These are phyloP conservation scores for Schizaphis graminum DNA, from an alignment of 2,888 invertebrate species.

Conservation along the genomic window DNA sequence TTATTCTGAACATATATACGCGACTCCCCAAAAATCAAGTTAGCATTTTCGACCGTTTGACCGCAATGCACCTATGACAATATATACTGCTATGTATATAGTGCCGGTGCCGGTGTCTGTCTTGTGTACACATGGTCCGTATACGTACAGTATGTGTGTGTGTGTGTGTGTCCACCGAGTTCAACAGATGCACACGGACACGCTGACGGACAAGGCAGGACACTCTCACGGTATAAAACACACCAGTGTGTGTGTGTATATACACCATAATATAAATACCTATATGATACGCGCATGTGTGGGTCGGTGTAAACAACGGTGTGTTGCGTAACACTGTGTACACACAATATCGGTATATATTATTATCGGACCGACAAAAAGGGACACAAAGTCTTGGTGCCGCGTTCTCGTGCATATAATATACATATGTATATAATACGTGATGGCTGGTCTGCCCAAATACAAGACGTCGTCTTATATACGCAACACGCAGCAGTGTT, in stretches of 20 bases:
- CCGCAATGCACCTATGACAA: too few relatives aligned
- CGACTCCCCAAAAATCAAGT: too few relatives aligned
- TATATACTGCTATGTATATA: neutral
- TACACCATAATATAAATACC: neutral
- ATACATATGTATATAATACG: neutral
- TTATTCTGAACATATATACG: too few relatives aligned
- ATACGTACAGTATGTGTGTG: neutral
- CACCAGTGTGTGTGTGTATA: neutral
- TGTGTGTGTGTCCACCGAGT: neutral
- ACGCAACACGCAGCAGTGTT: neutral
- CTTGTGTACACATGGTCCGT: neutral
- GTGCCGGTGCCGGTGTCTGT: neutral
- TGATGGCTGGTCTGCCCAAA: neutral
- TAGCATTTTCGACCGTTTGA: too few relatives aligned
- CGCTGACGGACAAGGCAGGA: slow-evolving; percentile 23
- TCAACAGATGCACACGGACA: slow-evolving; percentile 18
- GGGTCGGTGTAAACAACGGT: slow-evolving; percentile 52
- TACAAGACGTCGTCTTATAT: neutral
- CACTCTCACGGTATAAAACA: slow-evolving; percentile 56
- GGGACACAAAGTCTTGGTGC: neutral
- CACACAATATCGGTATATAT: neutral
- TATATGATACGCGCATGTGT: neutral
- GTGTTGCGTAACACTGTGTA: slow-evolving; percentile 53
- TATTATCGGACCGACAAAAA: slow-evolving; percentile 48
- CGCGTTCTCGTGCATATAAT: neutral